These are phyloP conservation scores for Moxostoma hubbsi DNA, from an alignment of 2,797 vertebrate genomes.

Conservation along the genomic window DNA sequence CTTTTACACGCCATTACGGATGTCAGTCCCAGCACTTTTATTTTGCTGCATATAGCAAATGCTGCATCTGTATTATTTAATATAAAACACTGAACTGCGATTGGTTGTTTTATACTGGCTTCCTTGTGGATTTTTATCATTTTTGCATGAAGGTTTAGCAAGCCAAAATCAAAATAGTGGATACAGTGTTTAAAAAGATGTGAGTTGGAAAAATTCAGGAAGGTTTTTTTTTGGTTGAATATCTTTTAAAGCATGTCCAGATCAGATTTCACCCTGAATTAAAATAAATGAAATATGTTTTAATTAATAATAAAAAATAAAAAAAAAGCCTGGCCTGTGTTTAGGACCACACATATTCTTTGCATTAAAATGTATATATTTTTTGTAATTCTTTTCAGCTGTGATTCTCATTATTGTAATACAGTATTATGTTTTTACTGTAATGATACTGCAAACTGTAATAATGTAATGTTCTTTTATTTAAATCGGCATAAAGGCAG, in stretches of 20 bases:
- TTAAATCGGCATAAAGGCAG: not conserved
- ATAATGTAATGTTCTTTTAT: not conserved
- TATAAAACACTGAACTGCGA: slow-evolving; percentile 38
- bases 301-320: not conserved
- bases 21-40: slow-evolving; percentile 78
- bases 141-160: slow-evolving; percentile 49
- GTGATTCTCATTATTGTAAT: not conserved
- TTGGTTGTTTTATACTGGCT: slow-evolving; percentile 25
- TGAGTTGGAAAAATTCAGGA: slow-evolving; percentile 1
- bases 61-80: slow-evolving; percentile 54
- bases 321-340: not conserved
- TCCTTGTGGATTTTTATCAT: slow-evolving; percentile 34
- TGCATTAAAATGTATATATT: not conserved
- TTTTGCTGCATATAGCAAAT: slow-evolving; percentile 69
- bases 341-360: not conserved
- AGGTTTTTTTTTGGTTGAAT: not conserved
- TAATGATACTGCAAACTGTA: not conserved
- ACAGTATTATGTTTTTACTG: too few relatives aligned
- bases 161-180: slow-evolving; percentile 30
- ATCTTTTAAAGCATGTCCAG: not conserved
- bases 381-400: not conserved
- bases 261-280: too few relatives aligned
- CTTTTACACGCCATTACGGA: slow-evolving; percentile 65
- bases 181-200: slow-evolving; percentile 30
- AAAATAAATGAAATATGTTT: not conserved